Conservation (phyloP, 2,888 invertebrate species). For the Achlya flavicornis region DNA sequence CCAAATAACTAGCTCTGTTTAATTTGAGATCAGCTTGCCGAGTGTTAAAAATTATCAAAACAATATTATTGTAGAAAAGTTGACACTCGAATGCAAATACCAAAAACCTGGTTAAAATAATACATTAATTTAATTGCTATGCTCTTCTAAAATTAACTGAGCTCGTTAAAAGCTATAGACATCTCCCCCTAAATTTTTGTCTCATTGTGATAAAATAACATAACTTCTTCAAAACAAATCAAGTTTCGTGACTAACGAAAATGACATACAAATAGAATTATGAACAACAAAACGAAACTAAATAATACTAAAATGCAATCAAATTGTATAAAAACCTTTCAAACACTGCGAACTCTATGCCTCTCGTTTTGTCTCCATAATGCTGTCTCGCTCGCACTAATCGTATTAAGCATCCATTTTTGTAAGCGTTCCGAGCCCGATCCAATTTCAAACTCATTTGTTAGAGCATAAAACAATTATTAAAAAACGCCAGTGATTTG, state of each 20-base stretch:
- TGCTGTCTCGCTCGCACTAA: constrained; percentile 80
- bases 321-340: constrained; percentile 49
- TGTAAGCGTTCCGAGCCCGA: constrained; percentile 83
- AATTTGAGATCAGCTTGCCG: too few species aligned
- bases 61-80: too few species aligned
- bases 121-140: too few species aligned
- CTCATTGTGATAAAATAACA: neutral
- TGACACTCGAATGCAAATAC: too few species aligned
- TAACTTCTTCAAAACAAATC: neutral
- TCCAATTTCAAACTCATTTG: constrained; percentile 89
- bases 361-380: constrained; percentile 41
- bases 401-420: constrained; percentile 87
- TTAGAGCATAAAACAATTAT: constrained; percentile 83
- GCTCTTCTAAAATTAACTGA: neutral
- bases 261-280: constrained; percentile 52
- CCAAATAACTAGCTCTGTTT: too few species aligned
- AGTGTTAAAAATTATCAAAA: too few species aligned
- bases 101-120: too few species aligned
- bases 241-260: constrained; percentile 25
- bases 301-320: constrained; percentile 53
- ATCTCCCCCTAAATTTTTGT: neutral
- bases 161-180: neutral
- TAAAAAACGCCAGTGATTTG: constrained; percentile 82
- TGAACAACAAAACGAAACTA: constrained; percentile 46
- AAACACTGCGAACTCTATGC: constrained; percentile 28